Conservation (phyloP, 2,797 vertebrate genomes). For the Staurois parvus region DNA sequence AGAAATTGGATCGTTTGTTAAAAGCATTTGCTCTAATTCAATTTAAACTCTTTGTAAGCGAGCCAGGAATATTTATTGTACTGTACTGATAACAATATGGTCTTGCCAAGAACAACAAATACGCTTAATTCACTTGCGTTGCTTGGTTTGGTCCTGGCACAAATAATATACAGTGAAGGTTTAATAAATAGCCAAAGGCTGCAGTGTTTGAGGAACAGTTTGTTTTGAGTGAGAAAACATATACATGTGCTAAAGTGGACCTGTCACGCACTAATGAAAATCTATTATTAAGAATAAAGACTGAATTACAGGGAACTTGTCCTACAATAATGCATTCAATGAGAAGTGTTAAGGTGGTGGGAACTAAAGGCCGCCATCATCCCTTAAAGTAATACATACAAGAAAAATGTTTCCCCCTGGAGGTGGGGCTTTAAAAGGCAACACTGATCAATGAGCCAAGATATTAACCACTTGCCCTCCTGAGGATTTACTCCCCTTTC, state of each 20-base stretch:
- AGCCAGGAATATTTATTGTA: conserved; percentile 55
- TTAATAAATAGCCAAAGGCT: conserved; percentile 31
- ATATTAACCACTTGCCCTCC: too few relatives aligned
- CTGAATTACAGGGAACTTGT: too few relatives aligned
- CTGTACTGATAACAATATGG: conserved; percentile 63
- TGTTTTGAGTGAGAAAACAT: conserved; percentile 38
- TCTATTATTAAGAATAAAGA: background rate
- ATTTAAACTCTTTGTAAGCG: conserved; percentile 61
- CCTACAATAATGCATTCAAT: too few relatives aligned
- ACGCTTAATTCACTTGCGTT: conserved; percentile 55
- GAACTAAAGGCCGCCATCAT: too few relatives aligned
- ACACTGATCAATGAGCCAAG: too few relatives aligned
- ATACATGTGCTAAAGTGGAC: conserved; percentile 17
- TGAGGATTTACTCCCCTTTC: too few relatives aligned
- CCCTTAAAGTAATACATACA: too few relatives aligned
- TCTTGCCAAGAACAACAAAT: conserved; percentile 60
- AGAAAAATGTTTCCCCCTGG: too few relatives aligned
- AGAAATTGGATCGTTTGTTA: conserved; percentile 55
- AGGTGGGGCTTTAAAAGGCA: too few relatives aligned
- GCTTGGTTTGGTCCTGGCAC: conserved; percentile 40
- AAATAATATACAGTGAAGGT: conserved; percentile 12
- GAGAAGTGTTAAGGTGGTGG: too few relatives aligned
- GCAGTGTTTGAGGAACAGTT: conserved; percentile 16
- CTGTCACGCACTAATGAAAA: background rate
- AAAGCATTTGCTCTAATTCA: conserved; percentile 58